These are phyloP conservation scores for Lontra canadensis DNA, from an alignment of 2,113 vertebrate genomes.

Conservation along the genomic window DNA sequence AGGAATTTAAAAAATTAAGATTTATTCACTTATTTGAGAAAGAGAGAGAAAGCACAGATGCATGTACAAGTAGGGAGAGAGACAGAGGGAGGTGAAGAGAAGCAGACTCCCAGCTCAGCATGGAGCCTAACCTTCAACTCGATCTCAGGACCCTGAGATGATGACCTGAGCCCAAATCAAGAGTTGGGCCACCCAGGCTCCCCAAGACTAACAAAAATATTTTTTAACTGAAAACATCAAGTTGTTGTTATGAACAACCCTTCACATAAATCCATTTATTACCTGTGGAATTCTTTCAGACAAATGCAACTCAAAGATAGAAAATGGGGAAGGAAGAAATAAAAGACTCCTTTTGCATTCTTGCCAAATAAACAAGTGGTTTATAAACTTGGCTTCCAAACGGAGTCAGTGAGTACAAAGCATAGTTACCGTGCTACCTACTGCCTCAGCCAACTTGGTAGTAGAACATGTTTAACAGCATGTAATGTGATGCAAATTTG, in stretches of 20 bases:
- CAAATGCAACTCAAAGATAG: conserved; percentile 7
- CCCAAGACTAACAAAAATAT: not conserved
- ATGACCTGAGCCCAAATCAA: not conserved
- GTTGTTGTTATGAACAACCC: not conserved
- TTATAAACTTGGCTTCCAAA: conserved; percentile 35
- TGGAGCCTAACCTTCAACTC: not conserved
- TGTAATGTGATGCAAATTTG: not conserved
- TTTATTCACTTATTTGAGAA: not conserved
- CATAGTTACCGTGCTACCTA: not conserved
- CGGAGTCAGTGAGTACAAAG: not conserved
- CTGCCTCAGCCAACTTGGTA: not conserved
- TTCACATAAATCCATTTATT: conserved; percentile 26
- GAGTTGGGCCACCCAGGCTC: not conserved
- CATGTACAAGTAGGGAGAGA: not conserved
- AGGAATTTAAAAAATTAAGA: not conserved
- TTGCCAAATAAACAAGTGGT: not conserved
- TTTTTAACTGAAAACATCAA: conserved; percentile 16
- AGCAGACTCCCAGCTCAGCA: not conserved
- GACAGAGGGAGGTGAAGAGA: not conserved
- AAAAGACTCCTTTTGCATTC: not conserved
- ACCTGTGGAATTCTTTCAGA: not conserved
- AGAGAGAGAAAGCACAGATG: not conserved
- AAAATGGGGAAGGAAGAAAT: not conserved
- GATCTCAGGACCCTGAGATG: not conserved
- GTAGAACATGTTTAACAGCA: not conserved